A percentile compares a stretch with the other conserved stretches of the same genome.
Evolutionary conservation across 2,113 vertebrate genomes (phyloP).

Genomic region (Dipodomys merriami): DNA sequence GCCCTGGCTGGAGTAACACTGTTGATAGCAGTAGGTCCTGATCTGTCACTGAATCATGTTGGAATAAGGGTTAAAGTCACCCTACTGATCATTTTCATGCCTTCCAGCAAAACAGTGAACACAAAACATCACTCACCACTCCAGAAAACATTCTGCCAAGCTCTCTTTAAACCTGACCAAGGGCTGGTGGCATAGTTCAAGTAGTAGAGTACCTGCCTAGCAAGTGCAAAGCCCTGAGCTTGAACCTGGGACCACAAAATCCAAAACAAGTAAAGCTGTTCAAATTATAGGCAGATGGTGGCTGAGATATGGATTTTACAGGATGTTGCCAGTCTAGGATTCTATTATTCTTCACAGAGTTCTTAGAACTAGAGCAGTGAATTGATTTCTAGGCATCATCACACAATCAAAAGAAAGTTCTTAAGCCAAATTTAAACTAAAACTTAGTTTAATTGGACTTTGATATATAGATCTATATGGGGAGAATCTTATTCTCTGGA

Average conservation of each 20-base stretch:
- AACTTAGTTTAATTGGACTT: background rate
- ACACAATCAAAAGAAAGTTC: background rate
- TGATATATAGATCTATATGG: background rate
- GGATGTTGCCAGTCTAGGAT: background rate
- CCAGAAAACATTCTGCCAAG: background rate
- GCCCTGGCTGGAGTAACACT: background rate
- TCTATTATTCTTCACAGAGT: background rate
- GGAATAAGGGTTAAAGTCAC: background rate
- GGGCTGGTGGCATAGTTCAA: too few species aligned
- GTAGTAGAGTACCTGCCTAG: too few species aligned
- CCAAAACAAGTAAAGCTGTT: background rate
- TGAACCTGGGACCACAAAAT: too few species aligned
- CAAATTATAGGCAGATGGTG: background rate
- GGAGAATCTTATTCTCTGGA: background rate
- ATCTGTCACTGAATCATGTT: background rate
- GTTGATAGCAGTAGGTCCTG: background rate
- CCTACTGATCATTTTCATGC: background rate
- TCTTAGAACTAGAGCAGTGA: background rate
- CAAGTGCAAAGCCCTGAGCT: too few species aligned
- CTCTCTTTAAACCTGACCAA: background rate
- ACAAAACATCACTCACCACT: too few species aligned
- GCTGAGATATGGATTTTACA: background rate
- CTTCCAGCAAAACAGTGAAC: background rate
- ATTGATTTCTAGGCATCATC: background rate
- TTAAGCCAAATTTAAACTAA: conserved; percentile 30